A percentile compares a stretch with the other conserved stretches of the same genome.
These are phyloP conservation scores for Ramphastos sulfuratus DNA, from an alignment of 2,113 vertebrate genomes.

Conservation along the genomic window DNA sequence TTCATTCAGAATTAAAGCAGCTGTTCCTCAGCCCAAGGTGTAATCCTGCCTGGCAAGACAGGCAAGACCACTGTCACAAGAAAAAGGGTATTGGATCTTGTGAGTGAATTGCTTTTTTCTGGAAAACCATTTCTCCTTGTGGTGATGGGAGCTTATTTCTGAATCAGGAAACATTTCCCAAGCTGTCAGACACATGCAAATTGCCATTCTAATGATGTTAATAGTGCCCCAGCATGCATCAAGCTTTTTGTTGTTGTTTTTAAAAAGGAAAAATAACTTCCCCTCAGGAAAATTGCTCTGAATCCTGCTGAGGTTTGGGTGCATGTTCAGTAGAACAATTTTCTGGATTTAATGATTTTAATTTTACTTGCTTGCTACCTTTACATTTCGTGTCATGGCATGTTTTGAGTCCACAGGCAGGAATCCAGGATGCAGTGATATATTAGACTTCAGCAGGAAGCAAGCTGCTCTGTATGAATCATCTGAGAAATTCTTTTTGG, in stretches of 20 bases:
- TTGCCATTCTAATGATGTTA: neutral
- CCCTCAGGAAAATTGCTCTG: neutral
- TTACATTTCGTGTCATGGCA: neutral
- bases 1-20: slow-evolving; percentile 30
- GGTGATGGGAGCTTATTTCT: neutral
- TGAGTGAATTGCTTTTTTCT: neutral
- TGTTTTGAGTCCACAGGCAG: neutral
- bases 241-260: neutral
- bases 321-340: neutral
- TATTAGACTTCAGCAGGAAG: slow-evolving; percentile 27
- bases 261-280: neutral
- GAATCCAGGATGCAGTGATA: neutral
- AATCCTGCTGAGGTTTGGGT: neutral
- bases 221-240: neutral
- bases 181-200: neutral
- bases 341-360: slow-evolving; percentile 23
- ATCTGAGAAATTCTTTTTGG: slow-evolving; percentile 32
- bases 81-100: neutral
- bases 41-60: neutral
- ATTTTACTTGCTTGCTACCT: slow-evolving; percentile 13
- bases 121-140: neutral
- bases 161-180: neutral
- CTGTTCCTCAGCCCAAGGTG: neutral
- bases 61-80: neutral
- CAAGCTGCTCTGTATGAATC: neutral